A percentile compares a stretch with the other conserved stretches of the same genome.
These are phyloP conservation scores for Morinoia aosen DNA, from an alignment of 2,888 invertebrate species.

Conservation along the genomic window DNA sequence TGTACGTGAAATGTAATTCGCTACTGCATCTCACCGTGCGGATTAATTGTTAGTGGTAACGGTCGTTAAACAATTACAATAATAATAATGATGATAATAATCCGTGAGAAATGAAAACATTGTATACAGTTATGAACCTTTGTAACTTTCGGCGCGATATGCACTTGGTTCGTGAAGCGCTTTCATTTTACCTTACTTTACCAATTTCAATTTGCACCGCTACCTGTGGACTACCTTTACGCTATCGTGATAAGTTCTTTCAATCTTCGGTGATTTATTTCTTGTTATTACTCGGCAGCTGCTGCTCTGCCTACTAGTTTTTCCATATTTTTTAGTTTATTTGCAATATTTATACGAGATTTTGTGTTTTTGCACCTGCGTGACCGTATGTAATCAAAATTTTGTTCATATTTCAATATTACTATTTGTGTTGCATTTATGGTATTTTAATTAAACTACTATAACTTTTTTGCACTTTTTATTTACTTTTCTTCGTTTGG, in stretches of 20 bases:
- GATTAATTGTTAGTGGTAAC: too few species aligned
- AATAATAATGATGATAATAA: too few species aligned
- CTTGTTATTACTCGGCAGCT: neutral
- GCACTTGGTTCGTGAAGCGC: too few species aligned
- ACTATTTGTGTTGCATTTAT: neutral
- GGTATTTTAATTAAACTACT: slow-evolving; percentile 2
- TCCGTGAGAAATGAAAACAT: too few species aligned
- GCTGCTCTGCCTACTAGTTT: neutral
- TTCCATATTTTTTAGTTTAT: neutral
- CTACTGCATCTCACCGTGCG: too few species aligned
- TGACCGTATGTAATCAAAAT: neutral
- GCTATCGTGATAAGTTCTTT: neutral
- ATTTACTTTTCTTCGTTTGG: slow-evolving; percentile 3
- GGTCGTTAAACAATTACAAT: too few species aligned
- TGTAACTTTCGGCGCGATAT: too few species aligned
- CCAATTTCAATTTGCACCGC: too few species aligned
- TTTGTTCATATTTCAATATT: slow-evolving; percentile 3
- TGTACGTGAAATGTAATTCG: too few species aligned
- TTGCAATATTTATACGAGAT: neutral
- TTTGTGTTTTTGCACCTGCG: neutral
- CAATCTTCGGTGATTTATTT: neutral
- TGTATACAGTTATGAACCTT: too few species aligned
- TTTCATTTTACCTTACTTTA: too few species aligned
- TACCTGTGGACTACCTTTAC: too few species aligned
- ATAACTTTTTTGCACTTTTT: neutral